Evolutionary conservation across 2,797 vertebrate genomes (phyloP).

Genomic region (Bovichtus diacanthus): DNA sequence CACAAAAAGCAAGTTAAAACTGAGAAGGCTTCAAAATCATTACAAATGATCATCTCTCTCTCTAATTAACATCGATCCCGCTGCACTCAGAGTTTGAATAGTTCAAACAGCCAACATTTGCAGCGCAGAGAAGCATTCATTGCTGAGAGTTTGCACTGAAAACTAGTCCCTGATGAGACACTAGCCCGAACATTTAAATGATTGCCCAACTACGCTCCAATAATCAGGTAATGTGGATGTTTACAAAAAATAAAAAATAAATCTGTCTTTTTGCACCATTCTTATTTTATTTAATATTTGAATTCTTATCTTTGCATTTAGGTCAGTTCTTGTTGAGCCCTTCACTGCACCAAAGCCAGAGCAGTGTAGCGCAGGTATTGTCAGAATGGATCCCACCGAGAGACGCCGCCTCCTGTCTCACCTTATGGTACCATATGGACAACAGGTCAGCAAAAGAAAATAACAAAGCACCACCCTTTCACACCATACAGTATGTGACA

Average conservation of each 20-base stretch:
- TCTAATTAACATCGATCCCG: neutral
- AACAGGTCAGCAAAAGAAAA: slow-evolving; percentile 75
- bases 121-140: neutral
- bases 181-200: neutral
- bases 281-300: neutral
- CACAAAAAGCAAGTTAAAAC: neutral
- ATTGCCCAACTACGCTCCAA: neutral
- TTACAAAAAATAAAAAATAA: neutral
- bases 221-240: neutral
- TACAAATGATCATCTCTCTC: neutral
- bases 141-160: neutral
- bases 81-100: neutral
- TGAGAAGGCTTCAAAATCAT: neutral
- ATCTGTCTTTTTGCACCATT: neutral
- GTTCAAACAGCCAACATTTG: slow-evolving; percentile 1
- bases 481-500: slow-evolving; percentile 52
- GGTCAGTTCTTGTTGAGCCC: slow-evolving; percentile 82
- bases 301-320: slow-evolving; percentile 48
- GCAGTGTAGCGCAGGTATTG: slow-evolving; percentile 63
- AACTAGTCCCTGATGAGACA: neutral
- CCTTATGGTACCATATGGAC: slow-evolving; percentile 80
- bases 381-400: slow-evolving; percentile 81
- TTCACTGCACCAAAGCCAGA: slow-evolving; percentile 47
- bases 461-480: slow-evolving; percentile 4
- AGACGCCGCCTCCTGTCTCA: slow-evolving; percentile 72